These are phyloP conservation scores for Collichthys lucidus DNA, from an alignment of 2,113 vertebrate genomes.

Conservation along the genomic window DNA sequence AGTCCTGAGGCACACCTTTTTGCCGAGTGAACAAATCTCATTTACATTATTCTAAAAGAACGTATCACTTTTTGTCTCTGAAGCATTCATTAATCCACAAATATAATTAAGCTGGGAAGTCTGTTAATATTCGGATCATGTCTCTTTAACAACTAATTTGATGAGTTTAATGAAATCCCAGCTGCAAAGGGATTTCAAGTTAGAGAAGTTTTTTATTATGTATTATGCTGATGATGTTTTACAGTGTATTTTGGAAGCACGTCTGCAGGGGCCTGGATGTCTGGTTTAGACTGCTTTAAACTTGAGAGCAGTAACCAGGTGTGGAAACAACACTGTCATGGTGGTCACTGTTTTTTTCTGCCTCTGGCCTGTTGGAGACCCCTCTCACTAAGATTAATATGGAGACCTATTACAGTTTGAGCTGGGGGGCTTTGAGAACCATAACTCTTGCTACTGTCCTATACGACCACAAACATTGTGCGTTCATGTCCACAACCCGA, in stretches of 20 bases:
- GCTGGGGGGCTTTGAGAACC: background rate
- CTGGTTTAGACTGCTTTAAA: conserved; percentile 18
- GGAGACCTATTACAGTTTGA: conserved; percentile 52
- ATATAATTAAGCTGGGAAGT: background rate
- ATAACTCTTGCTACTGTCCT: conserved; percentile 45
- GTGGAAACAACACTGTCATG: conserved; percentile 28
- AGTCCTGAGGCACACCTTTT: background rate
- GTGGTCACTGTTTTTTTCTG: conserved; percentile 25
- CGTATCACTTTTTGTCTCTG: background rate
- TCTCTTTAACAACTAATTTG: background rate
- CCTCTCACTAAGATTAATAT: conserved; percentile 41
- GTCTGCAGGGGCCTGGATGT: conserved; percentile 9
- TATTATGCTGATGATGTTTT: conserved; percentile 18
- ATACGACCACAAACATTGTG: conserved; percentile 1
- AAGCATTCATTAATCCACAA: background rate
- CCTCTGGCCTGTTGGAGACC: conserved; percentile 16
- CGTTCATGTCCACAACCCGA: conserved; percentile 28
- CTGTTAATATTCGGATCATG: background rate
- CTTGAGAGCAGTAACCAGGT: conserved; percentile 27
- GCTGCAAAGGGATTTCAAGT: background rate
- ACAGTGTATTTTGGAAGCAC: conserved; percentile 11
- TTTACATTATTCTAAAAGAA: background rate
- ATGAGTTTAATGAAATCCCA: background rate
- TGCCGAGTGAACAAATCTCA: background rate
- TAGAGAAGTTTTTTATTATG: background rate